Evolutionary conservation across 2,888 invertebrate genomes (phyloP), one percentile per base, ranked within the genome.

Genomic region (Hyppa rectilinea): DNA sequence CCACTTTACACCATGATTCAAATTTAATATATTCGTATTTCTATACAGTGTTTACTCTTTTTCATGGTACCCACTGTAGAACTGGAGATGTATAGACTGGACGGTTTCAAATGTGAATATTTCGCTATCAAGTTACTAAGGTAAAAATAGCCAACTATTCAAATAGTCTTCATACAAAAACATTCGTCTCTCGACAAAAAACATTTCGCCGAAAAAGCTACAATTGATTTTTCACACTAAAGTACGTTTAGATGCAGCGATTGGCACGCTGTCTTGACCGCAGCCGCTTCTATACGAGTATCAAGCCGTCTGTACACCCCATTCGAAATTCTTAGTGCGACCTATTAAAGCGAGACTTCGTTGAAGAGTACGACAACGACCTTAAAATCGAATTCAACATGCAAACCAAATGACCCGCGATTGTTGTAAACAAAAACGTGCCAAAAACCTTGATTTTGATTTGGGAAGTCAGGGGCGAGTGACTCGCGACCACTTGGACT

Each of bases 361-460:
- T 82, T 76, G 77, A 75, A 80, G 75, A 79, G 75, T 81, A 84
- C 86, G 90, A 85, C 89, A 90, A 90, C 89, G 90, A 91, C 91
- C 92, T 90, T 85, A 88, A 88, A 90, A 87, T 83, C 65, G 85
- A 87, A 92, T 92, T 90, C 91, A 86, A 87, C 89, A 88, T 85
- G 86, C 85, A 88, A 89, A 89, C 85, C 75, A 75, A 84, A 78
- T 78, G 75, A 79, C 83, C 83, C 76, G 71, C 77, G 81, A 75
- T 81, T 70, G 80, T 73, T 78, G 87, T 88, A 88, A 90, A 91
- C 89, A 91, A 87, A 86, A 88, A 64, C 86, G 87, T 80, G 89
- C 87, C 81, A 85, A 85, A 91, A 91, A 92, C 91, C 91, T 93
- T 92, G 90, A 90, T 90, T 87, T 87, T 86, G 82, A 68, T 81